Evolutionary conservation across 2,888 invertebrate species (phyloP).

Genomic region (Mythimna loreyi): DNA sequence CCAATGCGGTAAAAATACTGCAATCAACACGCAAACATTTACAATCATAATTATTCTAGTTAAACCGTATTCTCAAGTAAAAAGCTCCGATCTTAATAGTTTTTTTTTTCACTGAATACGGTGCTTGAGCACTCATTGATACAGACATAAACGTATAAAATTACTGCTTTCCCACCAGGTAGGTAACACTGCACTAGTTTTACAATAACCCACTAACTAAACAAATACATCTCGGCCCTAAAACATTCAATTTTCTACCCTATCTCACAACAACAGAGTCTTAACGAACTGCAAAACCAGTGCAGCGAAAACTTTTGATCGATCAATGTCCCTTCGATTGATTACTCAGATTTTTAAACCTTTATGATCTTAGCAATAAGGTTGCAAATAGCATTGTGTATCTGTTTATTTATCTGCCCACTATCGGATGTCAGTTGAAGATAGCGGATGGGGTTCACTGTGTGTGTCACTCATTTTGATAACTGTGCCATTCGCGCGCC

Average conservation of each 20-base stretch:
- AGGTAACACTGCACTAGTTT: conserved; percentile 56
- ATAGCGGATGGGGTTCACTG: conserved; percentile 74
- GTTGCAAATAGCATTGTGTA: conserved; percentile 52
- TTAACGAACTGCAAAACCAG: conserved; percentile 27
- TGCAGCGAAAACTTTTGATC: conserved; percentile 46
- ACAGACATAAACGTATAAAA: conserved; percentile 61
- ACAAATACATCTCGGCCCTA: conserved; percentile 15
- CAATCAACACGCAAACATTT: background rate
- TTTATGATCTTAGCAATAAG: conserved; percentile 54
- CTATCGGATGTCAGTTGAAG: conserved; percentile 73
- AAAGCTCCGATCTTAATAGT: background rate
- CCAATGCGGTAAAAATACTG: too few relatives aligned
- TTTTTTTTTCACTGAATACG: conserved; percentile 24
- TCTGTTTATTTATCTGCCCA: conserved; percentile 53
- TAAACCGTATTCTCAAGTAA: background rate
- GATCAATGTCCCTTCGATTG: conserved; percentile 63
- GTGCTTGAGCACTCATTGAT: conserved; percentile 30
- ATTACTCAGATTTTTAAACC: conserved; percentile 29
- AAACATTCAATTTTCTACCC: conserved; percentile 39
- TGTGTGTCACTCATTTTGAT: conserved; percentile 62
- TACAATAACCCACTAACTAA: conserved; percentile 56
- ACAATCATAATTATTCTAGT: background rate
- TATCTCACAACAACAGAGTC: conserved; percentile 12
- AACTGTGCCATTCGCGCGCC: conserved; percentile 71
- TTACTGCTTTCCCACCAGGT: conserved; percentile 68